Conservation (phyloP, 2,888 invertebrate genomes). For the Acrocyrtus sp. region DNA sequence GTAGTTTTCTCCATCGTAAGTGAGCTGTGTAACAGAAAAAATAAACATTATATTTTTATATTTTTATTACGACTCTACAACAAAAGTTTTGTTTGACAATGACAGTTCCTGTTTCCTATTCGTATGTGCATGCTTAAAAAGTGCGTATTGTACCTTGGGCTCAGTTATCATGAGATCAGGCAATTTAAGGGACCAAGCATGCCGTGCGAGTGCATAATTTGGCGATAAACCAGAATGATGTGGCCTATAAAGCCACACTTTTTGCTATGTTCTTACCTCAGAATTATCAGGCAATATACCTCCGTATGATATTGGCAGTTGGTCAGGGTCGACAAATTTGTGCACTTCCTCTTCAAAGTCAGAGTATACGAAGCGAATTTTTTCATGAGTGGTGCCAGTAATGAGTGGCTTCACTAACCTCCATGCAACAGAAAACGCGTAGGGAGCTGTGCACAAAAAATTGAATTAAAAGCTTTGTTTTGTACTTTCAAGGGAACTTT, state of each 20-base stretch:
- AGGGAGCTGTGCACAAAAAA: conserved; percentile 19
- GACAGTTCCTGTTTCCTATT: no score
- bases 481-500: no score
- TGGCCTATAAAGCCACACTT: background rate
- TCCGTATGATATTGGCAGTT: conserved; percentile 28
- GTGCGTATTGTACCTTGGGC: no score
- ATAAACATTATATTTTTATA: background rate
- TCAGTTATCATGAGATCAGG: no score
- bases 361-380: conserved; percentile 38
- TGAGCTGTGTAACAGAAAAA: conserved; percentile 8
- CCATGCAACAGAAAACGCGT: conserved; percentile 38
- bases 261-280: conserved; percentile 17
- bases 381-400: conserved; percentile 41
- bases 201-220: no score
- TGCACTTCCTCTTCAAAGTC: conserved; percentile 39
- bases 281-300: conserved; percentile 41
- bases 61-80: no score
- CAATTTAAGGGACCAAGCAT: background rate
- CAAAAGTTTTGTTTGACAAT: no score
- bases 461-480: background rate
- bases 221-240: no score
- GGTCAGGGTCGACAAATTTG: conserved; percentile 42
- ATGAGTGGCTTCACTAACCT: conserved; percentile 36
- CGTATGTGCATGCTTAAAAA: no score
- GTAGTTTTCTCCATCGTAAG: conserved; percentile 28